Conservation (phyloP, 1,140 invertebrate genomes). For the Brachionus koreanus region DNA sequence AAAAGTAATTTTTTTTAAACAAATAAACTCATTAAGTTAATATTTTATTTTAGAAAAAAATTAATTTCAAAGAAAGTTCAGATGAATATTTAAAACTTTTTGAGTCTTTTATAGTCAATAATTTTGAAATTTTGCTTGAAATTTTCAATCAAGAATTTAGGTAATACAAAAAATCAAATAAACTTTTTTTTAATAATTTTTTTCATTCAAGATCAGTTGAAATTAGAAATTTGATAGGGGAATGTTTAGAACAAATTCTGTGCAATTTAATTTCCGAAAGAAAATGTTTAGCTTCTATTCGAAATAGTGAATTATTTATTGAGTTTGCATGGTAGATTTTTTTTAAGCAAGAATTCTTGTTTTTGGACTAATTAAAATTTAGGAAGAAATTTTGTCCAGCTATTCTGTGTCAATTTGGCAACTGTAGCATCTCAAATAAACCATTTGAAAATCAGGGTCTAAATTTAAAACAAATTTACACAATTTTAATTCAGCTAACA, state of each 20-base stretch:
- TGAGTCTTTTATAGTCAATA: slow-evolving; percentile 1
- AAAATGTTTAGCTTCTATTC: not conserved
- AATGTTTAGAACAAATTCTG: slow-evolving; percentile 7
- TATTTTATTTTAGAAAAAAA: not conserved
- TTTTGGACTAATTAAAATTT: not conserved
- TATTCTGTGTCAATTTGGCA: slow-evolving; percentile 36
- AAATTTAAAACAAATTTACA: slow-evolving; percentile 38
- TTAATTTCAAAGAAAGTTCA: not conserved
- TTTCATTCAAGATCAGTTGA: not conserved
- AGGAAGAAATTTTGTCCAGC: slow-evolving; percentile 38
- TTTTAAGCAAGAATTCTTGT: not conserved
- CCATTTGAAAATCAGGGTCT: not conserved
- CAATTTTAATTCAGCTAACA: slow-evolving; percentile 28
- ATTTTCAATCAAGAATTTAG: slow-evolving; percentile 19
- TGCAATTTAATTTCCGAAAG: slow-evolving; percentile 19
- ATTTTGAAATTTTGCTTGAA: not conserved
- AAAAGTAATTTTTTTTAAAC: not conserved
- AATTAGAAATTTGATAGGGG: not conserved
- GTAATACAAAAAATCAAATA: not conserved
- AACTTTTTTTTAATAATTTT: not conserved
- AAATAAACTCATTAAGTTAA: not conserved
- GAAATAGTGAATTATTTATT: slow-evolving; percentile 16
- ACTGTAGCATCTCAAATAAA: not conserved
- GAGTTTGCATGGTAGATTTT: slow-evolving; percentile 33
- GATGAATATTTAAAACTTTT: not conserved